Evolutionary conservation across 2,113 vertebrate genomes (phyloP).

Genomic region (Hystrix brachyura): DNA sequence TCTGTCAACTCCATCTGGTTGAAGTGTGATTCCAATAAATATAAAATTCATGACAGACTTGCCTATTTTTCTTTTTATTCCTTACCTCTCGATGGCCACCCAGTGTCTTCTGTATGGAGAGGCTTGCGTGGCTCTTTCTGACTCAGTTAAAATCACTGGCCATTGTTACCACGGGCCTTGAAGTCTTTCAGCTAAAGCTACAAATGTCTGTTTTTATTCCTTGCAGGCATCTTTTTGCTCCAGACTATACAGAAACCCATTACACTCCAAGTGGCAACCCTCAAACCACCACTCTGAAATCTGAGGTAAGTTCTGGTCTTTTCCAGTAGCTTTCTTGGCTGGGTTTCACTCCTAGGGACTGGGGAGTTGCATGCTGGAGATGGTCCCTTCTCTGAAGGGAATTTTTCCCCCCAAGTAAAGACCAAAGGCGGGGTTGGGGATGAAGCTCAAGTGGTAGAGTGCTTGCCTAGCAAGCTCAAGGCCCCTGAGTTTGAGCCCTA

Average conservation of each 20-base stretch:
- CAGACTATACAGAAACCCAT: conserved; percentile 94
- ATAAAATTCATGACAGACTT: neutral
- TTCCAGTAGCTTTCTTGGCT: rapidly evolving
- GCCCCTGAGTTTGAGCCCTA: no score
- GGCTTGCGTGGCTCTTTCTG: neutral
- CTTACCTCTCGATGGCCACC: no score
- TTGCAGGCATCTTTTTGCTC: conserved; percentile 93
- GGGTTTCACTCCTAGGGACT: no score
- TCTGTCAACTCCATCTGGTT: neutral
- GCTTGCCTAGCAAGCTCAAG: no score
- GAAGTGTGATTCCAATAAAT: neutral
- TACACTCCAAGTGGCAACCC: conserved; percentile 90
- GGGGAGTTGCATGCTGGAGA: neutral
- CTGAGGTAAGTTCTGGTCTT: conserved; percentile 88
- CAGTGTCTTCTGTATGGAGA: neutral
- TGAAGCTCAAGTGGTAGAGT: no score
- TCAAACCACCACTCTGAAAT: conserved; percentile 86
- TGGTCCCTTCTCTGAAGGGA: neutral
- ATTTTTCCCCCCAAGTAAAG: neutral
- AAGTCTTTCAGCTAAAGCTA: neutral
- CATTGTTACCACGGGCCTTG: neutral
- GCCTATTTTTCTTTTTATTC: neutral
- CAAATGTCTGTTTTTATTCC: conserved; percentile 59
- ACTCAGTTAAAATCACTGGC: neutral
- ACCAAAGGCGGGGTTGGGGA: neutral